phyloP scores from a whole-genome alignment of 1,140 invertebrate species.

The Cyrtorhinus lividipennis region DNA sequence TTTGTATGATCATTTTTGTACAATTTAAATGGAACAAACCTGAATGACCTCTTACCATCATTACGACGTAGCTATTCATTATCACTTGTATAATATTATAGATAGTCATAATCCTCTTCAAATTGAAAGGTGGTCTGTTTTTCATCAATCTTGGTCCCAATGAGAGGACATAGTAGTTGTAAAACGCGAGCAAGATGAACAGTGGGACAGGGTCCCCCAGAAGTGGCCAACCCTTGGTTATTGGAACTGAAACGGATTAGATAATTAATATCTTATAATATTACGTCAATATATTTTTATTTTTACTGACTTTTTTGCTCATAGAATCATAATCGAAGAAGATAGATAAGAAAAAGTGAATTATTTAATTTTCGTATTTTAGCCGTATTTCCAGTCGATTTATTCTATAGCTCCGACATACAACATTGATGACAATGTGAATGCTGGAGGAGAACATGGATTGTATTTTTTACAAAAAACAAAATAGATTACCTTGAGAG shows the following conservation, averaged over 20 bases:
- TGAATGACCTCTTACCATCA: not conserved
- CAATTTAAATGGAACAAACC: too few species aligned
- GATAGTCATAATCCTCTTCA: constrained; percentile 34
- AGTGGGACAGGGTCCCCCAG: constrained; percentile 42
- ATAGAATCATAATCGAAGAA: too few species aligned
- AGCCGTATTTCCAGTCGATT: too few species aligned
- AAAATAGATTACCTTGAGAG: not conserved
- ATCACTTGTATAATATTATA: constrained; percentile 41
- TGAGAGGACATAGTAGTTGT: constrained; percentile 50
- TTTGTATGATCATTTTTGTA: too few species aligned
- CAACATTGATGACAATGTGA: too few species aligned
- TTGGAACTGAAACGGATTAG: constrained; percentile 37
- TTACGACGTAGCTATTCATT: constrained; percentile 25
- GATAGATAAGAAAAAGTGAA: too few species aligned
- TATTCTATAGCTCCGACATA: too few species aligned
- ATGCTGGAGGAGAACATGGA: too few species aligned
- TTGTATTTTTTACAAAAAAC: not conserved
- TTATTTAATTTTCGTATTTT: too few species aligned
- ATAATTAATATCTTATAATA: not conserved
- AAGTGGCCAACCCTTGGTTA: constrained; percentile 43
- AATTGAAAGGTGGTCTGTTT: constrained; percentile 34
- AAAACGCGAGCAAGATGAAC: constrained; percentile 41
- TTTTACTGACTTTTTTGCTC: not conserved
- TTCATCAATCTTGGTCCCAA: constrained; percentile 56
- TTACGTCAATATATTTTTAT: not conserved